Evolutionary conservation across 2,797 vertebrate genomes (phyloP), one percentile per base, ranked within the genome.

Genomic region (Synaphobranchus kaupii): DNA sequence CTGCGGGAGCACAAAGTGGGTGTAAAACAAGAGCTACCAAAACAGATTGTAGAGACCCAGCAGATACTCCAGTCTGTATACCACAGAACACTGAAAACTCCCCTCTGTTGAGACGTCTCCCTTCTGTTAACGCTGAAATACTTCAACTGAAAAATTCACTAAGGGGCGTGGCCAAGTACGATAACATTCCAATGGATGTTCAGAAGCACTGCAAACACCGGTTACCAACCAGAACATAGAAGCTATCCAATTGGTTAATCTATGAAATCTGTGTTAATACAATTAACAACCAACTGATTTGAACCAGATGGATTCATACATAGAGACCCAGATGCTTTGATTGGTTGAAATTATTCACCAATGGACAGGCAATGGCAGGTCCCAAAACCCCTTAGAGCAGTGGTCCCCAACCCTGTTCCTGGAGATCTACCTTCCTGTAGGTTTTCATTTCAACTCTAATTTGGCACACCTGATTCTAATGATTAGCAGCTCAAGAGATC

Each of bases 1-100:
- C 98, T 99, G 92, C 6, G 90, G 25, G 86, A 17, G 15, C 4
- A 25, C 4, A 10, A 54, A 20, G 25, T 20, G 5, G 9, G 44
- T 8, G 20, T 12, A 44, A 47, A 25, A 48, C 76, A 22, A 4
- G 7, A 47, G 78, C 17, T 20, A 8, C 34, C 1, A 28, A 9
- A 68, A 68, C 63, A 28, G 25, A 68, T 1, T 5, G 12, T 4
- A 28, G n/a, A 68, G n/a, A 8, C 63, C 63, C 5, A n/a, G 25
- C 20, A 28, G 6, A 68, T 68, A 68, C n/a, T 60, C 10, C 58
- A 12, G 4, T 56, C 10, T 56, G n/a, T n/a, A 13, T 15, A 56
- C 9, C 54, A 39, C 54, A 15, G 1, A 56, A 15, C 17, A 17
- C 58, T 28, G 63, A 68, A 28, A 68, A 17, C 8, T 28, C 25